Evolutionary conservation across 2,888 invertebrate species (phyloP).

Genomic region (Noctua comes): DNA sequence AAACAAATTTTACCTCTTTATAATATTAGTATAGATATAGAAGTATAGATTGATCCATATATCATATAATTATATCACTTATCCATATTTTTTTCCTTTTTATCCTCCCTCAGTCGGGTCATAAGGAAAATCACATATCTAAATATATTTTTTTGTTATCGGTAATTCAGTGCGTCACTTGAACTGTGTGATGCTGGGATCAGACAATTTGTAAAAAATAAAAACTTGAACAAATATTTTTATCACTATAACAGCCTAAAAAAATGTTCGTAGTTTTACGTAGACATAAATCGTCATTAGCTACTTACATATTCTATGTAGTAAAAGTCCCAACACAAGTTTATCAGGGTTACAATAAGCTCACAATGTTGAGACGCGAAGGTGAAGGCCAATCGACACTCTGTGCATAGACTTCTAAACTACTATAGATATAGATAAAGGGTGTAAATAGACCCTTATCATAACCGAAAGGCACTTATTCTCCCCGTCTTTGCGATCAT

Average conservation of each 20-base stretch:
- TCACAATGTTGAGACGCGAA: not conserved
- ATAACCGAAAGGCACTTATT: too few species aligned
- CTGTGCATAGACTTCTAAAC: too few species aligned
- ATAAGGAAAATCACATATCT: not conserved
- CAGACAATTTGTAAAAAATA: not conserved
- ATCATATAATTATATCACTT: too few species aligned
- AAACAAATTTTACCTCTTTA: too few species aligned
- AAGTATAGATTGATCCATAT: too few species aligned
- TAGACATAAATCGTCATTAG: not conserved
- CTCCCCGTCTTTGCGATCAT: too few species aligned
- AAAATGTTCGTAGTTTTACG: not conserved
- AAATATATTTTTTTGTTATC: not conserved
- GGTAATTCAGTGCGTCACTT: not conserved
- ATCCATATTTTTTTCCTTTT: too few species aligned
- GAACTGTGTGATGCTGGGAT: not conserved
- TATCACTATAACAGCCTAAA: not conserved
- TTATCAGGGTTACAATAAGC: not conserved
- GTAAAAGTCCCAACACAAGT: not conserved
- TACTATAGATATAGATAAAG: too few species aligned
- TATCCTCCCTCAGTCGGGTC: too few species aligned
- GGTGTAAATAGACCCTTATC: too few species aligned
- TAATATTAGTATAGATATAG: too few species aligned
- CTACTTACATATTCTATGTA: not conserved
- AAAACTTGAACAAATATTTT: not conserved
- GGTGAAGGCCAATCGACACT: not conserved